phyloP scores from a whole-genome alignment of 2,888 invertebrate species.

The Nephrocerus scutellatus region DNA sequence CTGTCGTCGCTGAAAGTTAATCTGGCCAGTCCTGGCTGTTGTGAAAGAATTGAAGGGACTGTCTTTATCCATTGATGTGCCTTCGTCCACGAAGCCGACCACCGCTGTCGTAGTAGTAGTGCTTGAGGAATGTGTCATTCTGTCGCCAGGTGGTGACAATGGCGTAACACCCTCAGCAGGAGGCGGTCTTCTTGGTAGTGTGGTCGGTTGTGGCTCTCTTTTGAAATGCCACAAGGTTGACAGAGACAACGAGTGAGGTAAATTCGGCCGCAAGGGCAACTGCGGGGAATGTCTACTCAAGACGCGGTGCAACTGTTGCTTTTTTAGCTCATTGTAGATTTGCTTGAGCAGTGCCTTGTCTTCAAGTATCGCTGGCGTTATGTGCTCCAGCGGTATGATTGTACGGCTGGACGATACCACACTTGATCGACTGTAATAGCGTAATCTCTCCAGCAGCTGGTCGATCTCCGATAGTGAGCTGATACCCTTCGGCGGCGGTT shows the following conservation, averaged over 20 bases:
- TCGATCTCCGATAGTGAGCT: constrained; percentile 25
- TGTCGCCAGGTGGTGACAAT: too few species aligned
- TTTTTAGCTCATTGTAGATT: constrained; percentile 40
- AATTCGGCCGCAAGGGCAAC: constrained; percentile 20
- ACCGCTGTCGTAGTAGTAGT: too few species aligned
- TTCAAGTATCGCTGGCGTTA: constrained; percentile 65
- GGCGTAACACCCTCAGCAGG: too few species aligned
- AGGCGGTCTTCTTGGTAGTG: constrained; percentile 6
- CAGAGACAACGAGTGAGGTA: constrained; percentile 30
- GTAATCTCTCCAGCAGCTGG: constrained; percentile 31
- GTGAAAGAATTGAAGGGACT: too few species aligned
- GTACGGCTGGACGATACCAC: constrained; percentile 20
- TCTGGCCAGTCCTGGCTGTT: not conserved
- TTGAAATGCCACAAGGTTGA: constrained; percentile 28
- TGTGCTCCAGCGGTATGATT: constrained; percentile 51
- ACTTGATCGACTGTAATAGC: constrained; percentile 25
- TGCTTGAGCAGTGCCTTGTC: constrained; percentile 63
- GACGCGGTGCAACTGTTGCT: constrained; percentile 40
- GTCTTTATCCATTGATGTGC: too few species aligned
- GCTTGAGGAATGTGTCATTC: too few species aligned
- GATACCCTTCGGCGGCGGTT: constrained; percentile 11
- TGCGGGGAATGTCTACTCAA: constrained; percentile 33
- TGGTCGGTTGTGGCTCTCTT: too few species aligned
- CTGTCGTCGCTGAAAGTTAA: constrained; percentile 14
- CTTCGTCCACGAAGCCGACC: not conserved